Base-by-base conservation (phyloP, 2,113 vertebrate genomes). In the Tragulus kanchil region DNA sequence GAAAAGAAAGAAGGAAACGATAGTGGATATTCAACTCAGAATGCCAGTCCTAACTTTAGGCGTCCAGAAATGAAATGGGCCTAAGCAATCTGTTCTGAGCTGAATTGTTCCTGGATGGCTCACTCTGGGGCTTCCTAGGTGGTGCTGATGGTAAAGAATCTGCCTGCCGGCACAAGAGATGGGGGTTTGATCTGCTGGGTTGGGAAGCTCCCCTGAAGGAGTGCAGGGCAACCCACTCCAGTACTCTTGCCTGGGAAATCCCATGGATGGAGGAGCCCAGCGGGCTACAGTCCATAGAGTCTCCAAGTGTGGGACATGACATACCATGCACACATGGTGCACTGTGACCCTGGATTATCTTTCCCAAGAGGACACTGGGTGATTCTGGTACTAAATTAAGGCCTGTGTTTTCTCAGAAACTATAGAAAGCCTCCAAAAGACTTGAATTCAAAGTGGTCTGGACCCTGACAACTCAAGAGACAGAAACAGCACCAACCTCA, bases 391-490 rank as follows among this genome's bases (percentile, higher is more conserved):
- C 36, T 36, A 36, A 36, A 36, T 36, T 6, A 31, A n/a, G 62
- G 84, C 58, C 6, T 4, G 56, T 31, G 31, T 84, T 94, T 94
- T 28, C 42, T 75, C 56, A 81, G 86, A 85, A 31, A 65, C 23
- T 71, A 6, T 36, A 75, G 42, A 83, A 93, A 92, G 36, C 62
- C 67, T 77, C 42, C 21, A 45, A 73, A 90, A 93, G 17, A 91
- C 23, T 11, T 52, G 8, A 56, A 71, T 71, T 67, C 28, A 52
- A 89, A 54, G 19, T 48, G 28, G 8, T 69, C 85, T 81, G 77
- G 61, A 85, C 8, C 12, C 7, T 7, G 9, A 54, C 19, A 59
- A 67, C 65, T 28, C 11, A 71, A 71, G 52, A 93, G 21, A 13
- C 21, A 92, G 65, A 93, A 96, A 61, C 11, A n/a, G 19, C 25